A percentile compares a stretch with the other conserved stretches of the same genome.
Conservation (phyloP, 64 coral and sea anemone genomes). For the Stichodactyla helianthus region DNA sequence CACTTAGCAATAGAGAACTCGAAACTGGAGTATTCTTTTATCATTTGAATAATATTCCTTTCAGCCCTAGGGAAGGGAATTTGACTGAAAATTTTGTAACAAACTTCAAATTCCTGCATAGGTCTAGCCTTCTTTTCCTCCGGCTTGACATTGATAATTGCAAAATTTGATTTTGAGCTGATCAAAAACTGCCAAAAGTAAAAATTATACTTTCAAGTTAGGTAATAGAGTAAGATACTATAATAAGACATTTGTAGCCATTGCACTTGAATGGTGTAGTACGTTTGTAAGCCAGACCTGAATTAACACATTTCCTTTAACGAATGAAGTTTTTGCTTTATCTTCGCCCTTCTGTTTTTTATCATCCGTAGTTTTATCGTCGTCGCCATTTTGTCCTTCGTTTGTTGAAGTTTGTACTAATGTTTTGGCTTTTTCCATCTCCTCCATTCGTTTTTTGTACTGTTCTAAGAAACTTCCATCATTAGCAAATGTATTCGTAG, state of each 20-base stretch:
- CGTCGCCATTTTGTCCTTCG: background rate
- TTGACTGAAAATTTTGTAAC: too few relatives aligned
- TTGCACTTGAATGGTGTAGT: background rate
- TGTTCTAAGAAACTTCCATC: conserved; percentile 33
- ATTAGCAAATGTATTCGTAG: conserved; percentile 21
- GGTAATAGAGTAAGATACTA: too few relatives aligned
- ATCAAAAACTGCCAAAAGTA: too few relatives aligned
- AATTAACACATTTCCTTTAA: background rate
- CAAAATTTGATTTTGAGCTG: too few relatives aligned
- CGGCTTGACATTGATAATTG: too few relatives aligned
- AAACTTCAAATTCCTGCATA: too few relatives aligned
- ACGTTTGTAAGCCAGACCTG: conserved; percentile 15
- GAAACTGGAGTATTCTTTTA: too few relatives aligned
- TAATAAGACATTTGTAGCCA: background rate
- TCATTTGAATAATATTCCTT: too few relatives aligned
- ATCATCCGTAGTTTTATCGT: background rate
- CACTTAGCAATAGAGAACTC: too few relatives aligned
- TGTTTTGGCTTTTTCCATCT: conserved; percentile 17
- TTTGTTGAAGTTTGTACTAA: background rate
- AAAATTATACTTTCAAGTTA: too few relatives aligned
- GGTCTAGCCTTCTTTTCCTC: too few relatives aligned
- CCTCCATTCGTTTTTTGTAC: conserved; percentile 37
- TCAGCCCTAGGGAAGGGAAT: too few relatives aligned
- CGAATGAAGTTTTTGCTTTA: background rate
- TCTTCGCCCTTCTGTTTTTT: background rate